Evolutionary conservation across 1,140 invertebrate genomes (phyloP).

Genomic region (Pseudomyrmex gracilis): DNA sequence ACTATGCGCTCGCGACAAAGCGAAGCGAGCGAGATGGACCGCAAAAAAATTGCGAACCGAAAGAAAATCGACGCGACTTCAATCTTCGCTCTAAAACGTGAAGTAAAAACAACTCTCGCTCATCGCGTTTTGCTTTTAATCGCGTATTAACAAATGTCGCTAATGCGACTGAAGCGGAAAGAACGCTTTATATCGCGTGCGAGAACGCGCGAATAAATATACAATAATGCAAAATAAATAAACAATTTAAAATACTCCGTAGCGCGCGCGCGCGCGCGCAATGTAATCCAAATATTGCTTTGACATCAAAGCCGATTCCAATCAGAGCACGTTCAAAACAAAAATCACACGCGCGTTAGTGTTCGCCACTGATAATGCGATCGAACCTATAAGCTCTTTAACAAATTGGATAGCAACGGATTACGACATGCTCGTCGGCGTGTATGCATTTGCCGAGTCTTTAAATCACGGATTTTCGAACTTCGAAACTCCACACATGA

Average conservation of each 20-base stretch:
- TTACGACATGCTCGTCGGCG: slow-evolving; percentile 5
- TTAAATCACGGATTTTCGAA: slow-evolving; percentile 36
- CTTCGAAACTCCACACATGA: background rate
- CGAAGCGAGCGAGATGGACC: background rate
- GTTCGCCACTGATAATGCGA: slow-evolving; percentile 48
- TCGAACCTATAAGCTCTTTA: slow-evolving; percentile 46
- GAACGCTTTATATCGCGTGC: background rate
- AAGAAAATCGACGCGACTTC: no score
- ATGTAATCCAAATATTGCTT: slow-evolving; percentile 17
- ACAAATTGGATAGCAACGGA: slow-evolving; percentile 39
- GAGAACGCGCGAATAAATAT: slow-evolving; percentile 20
- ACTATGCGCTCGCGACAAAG: background rate
- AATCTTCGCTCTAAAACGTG: no score
- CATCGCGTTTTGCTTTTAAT: background rate
- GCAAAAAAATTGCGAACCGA: no score
- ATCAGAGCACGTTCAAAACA: slow-evolving; percentile 25
- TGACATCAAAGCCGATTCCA: slow-evolving; percentile 21
- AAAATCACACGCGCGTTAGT: background rate
- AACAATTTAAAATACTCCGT: slow-evolving; percentile 4
- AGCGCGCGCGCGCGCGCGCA: background rate
- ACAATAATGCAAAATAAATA: slow-evolving; percentile 4
- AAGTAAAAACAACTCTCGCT: background rate
- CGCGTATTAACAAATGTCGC: background rate
- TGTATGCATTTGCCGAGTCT: background rate
- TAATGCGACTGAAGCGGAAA: background rate